Evolutionary conservation across 2,888 invertebrate genomes (phyloP), one percentile per base, ranked within the genome.

Genomic region (Norana najaformis): DNA sequence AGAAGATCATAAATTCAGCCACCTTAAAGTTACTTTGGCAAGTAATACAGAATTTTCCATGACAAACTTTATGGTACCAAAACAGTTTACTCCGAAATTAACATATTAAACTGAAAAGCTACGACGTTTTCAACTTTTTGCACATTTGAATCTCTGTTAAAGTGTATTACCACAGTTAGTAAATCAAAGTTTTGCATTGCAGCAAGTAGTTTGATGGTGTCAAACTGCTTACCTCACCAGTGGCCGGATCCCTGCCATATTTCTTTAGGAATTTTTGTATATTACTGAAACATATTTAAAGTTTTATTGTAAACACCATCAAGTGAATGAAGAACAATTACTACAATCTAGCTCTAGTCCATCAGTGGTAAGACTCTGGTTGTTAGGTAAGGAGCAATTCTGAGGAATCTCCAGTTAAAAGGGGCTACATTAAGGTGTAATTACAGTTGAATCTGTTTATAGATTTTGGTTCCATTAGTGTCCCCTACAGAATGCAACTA

Each of bases 161-260:
- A n/a, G n/a, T n/a, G n/a, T n/a, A n/a, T n/a, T n/a, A 13, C 14
- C 23, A 23, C 3, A 30, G n/a, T n/a, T n/a, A 69, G 30, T 69
- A 30, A 69, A 69, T 69, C 11, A n/a, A n/a, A n/a, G 11, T 11
- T 8, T 69, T n/a, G 8, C 69, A 69, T 69, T 69, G n/a, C 41
- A 39, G 89, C 16, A 23, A 23, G 34, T 38, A 94, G 89, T 95
- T n/a, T 95, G 91, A 90, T 92, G 90, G 91, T 92, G 88, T 69
- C 88, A 89, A 53, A 90, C 37, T 34, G 90, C 90, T 92, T 94
- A 96, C 97, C 95, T 97, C 97, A 88, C 99, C 99, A 47, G 97
- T 97, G 0, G 98, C 97, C 39, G 99, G 99, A 95, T 99, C 98
- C 5, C 97, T 95, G 95, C 98, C 98, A 94, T 96, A 98, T 94